Conservation (phyloP, 2,797 vertebrate species). For the Pipistrellus nathusii region DNA sequence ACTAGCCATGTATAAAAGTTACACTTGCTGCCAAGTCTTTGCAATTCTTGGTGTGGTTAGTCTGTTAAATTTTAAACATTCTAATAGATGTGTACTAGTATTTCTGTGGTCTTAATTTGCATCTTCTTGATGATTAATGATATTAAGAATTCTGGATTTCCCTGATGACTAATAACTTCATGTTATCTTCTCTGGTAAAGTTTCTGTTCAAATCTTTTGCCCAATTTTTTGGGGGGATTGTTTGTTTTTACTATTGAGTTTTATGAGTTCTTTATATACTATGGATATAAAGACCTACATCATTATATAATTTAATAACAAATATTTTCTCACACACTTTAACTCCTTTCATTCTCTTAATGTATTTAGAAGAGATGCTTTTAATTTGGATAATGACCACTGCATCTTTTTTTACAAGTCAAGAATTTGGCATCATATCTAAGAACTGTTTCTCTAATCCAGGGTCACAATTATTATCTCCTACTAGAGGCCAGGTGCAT, state of each 20-base stretch:
- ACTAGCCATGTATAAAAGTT: neutral
- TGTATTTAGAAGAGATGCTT: neutral
- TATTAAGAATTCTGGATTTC: neutral
- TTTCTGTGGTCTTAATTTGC: neutral
- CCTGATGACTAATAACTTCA: neutral
- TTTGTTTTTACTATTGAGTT: neutral
- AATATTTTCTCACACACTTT: neutral
- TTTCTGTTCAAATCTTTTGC: neutral
- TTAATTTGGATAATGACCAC: neutral
- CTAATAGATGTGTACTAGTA: neutral
- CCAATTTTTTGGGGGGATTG: neutral
- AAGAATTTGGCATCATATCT: neutral
- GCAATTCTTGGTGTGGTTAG: neutral
- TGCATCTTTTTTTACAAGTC: neutral
- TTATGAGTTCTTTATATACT: conserved; percentile 27
- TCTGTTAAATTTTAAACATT: neutral
- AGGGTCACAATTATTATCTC: neutral
- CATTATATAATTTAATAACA: neutral
- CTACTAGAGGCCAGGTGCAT: too few species aligned
- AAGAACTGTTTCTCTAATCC: neutral
- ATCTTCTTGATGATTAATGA: neutral
- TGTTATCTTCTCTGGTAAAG: neutral
- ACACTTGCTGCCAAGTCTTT: neutral
- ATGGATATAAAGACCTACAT: neutral
- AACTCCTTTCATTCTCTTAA: neutral